Evolutionary conservation across 1,140 invertebrate species (phyloP), one percentile per base, ranked within the genome.

Genomic region (Tetramorium parvispinum): DNA sequence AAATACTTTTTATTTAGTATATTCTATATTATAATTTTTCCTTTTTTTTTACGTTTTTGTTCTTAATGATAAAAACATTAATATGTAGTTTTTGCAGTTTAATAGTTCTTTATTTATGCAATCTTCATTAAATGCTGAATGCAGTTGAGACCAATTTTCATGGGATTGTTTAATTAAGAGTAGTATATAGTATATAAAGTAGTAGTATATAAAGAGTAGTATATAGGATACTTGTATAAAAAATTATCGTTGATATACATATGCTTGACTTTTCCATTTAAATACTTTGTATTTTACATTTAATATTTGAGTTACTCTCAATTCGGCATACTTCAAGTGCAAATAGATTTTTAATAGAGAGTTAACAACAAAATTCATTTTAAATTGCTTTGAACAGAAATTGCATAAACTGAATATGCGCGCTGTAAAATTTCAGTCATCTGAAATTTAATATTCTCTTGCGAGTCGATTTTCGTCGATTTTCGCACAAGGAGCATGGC

Each of bases 291-390:
- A n/a, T 68, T 68, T 24, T 18, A 3, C 49, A 73, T 59, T 61
- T 27, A 43, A 57, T n/a, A 57, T 59, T 70, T 11, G 10, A 61
- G 21, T 59, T 18, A 51, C 70, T 46, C 21, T 49, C 75, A 24
- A 65, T 66, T 66, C 5, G 13, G n/a, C 24, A 61, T 27, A 46
- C 32, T 66, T 40, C 13, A 6, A n/a, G 8, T 37, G 24, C 5
- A 32, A 32, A 16, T 49, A 21, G 8, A 51, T 46, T 68, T 40
- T 81, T 11, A 55, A 37, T 43, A n/a, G 43, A 37, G 2, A 21
- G 7, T 78, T 49, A 18, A 40, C n/a, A 18, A 65, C 65, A 66
- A 79, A 79, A 66, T 68, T 70, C 21, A 32, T 21, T 78, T 65
- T 43, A 77, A 77, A 77, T 43, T 77, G 16, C 7, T 18, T 21